These are phyloP conservation scores for Falco cherrug DNA, from an alignment of 2,797 vertebrate genomes.

Conservation along the genomic window DNA sequence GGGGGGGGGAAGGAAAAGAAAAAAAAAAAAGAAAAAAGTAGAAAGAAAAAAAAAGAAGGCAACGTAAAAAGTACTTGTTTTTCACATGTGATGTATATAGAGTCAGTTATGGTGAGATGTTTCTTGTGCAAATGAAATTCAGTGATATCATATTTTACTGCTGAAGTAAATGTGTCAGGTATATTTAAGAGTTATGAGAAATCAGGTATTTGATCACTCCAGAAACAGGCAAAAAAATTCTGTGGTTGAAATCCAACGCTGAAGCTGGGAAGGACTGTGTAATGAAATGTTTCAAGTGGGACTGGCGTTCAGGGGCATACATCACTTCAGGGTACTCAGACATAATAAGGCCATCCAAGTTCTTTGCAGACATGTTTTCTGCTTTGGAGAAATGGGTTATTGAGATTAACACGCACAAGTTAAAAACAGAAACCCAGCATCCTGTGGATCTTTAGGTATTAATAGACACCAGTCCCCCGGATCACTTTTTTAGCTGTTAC, in stretches of 20 bases:
- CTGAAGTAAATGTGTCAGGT: neutral
- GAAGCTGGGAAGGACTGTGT: neutral
- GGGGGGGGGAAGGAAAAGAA: neutral
- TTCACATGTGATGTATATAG: neutral
- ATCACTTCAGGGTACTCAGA: neutral
- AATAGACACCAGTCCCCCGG: neutral
- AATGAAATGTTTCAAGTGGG: neutral
- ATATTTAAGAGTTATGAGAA: neutral
- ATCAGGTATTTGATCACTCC: neutral
- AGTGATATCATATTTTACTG: neutral
- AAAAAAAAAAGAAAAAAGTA: too few species aligned
- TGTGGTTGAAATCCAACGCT: neutral
- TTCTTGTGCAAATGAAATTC: neutral
- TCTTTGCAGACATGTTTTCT: neutral
- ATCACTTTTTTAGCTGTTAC: neutral
- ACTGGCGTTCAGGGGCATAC: neutral
- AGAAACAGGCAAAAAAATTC: neutral
- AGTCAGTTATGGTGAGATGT: neutral
- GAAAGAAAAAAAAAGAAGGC: too few species aligned
- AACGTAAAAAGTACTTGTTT: accelerated
- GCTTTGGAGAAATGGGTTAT: neutral
- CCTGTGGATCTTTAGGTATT: too few species aligned
- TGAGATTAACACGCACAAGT: neutral
- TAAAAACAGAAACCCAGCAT: neutral
- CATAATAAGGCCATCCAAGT: neutral